phyloP scores from a whole-genome alignment of 2,888 invertebrate genomes.

The Parochlus steinenii region DNA sequence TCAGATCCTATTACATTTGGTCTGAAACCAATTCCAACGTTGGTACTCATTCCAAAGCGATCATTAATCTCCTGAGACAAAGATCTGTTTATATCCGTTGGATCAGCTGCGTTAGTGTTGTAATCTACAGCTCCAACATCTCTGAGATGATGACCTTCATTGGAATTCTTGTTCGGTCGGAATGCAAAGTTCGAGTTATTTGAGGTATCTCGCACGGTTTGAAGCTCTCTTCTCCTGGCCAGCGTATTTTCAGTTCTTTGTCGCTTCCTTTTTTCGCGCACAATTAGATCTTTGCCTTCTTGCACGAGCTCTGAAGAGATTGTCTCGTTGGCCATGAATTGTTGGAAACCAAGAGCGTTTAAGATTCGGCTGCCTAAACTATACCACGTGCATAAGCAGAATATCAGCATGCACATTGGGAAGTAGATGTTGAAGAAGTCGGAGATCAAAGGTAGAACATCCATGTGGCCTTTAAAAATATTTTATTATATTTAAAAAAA shows the following conservation, averaged over 20 bases:
- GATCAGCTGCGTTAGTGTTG: conserved; percentile 21
- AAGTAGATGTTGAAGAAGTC: conserved; percentile 99
- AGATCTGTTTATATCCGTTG: conserved; percentile 26
- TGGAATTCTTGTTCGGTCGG: conserved; percentile 10
- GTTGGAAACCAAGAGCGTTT: conserved; percentile 86
- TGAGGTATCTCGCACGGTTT: no score
- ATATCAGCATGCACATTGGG: conserved; percentile 82
- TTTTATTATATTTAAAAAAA: conserved; percentile 15
- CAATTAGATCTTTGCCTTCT: conserved; percentile 83
- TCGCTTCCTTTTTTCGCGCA: conserved; percentile 68
- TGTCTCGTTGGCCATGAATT: conserved; percentile 90
- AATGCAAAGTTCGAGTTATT: conserved; percentile 11
- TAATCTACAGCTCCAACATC: conserved; percentile 19
- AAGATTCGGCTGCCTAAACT: conserved; percentile 81
- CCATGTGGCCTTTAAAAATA: conserved; percentile 98
- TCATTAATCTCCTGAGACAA: conserved; percentile 41
- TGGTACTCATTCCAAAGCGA: conserved; percentile 48
- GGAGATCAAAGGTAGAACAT: conserved; percentile 88
- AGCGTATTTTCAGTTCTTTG: conserved; percentile 68
- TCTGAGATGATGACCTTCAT: background rate
- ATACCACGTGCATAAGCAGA: conserved; percentile 88
- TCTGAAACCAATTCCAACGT: conserved; percentile 31
- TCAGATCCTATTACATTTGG: no score
- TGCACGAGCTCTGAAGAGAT: conserved; percentile 86
- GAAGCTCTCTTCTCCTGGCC: conserved; percentile 53